These are phyloP conservation scores for Scrobipalpa atriplicella DNA, from an alignment of 2,888 invertebrate species.

Conservation along the genomic window DNA sequence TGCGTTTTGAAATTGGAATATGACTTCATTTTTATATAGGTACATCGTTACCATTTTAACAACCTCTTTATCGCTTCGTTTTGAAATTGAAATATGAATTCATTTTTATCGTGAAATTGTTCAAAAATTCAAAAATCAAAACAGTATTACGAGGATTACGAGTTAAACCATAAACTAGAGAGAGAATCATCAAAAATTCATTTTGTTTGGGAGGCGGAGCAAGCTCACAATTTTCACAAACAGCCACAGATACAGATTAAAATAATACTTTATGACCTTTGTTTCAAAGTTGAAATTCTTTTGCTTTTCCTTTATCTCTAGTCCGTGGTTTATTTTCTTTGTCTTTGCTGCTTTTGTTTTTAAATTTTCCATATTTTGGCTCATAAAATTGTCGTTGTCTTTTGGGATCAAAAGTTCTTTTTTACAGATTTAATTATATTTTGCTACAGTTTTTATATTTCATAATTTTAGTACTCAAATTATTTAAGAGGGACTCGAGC, in stretches of 20 bases:
- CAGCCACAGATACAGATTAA: slow-evolving; percentile 46
- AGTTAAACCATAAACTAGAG: slow-evolving; percentile 52
- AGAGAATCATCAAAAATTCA: slow-evolving; percentile 56
- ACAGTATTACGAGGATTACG: slow-evolving; percentile 46
- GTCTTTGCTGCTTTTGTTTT: neutral
- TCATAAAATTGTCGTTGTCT: neutral
- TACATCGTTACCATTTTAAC: neutral
- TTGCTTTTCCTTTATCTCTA: slow-evolving; percentile 6
- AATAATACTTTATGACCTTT: slow-evolving; percentile 54
- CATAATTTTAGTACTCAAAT: too few species aligned
- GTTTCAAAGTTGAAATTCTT: slow-evolving; percentile 49
- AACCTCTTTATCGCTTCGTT: neutral
- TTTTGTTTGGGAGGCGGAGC: slow-evolving; percentile 43
- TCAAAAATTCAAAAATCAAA: slow-evolving; percentile 41
- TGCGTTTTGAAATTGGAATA: neutral
- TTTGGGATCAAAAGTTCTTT: neutral
- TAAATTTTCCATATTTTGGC: neutral
- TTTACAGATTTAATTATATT: too few species aligned
- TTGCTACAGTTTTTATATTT: too few species aligned
- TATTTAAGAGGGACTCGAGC: too few species aligned
- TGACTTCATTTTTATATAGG: too few species aligned
- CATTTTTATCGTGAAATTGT: neutral
- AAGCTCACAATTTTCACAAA: slow-evolving; percentile 47
- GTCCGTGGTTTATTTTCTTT: slow-evolving; percentile 19
- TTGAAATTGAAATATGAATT: neutral